Base-by-base conservation (phyloP, 2,888 invertebrate species). In the Mimachlamys varia region DNA sequence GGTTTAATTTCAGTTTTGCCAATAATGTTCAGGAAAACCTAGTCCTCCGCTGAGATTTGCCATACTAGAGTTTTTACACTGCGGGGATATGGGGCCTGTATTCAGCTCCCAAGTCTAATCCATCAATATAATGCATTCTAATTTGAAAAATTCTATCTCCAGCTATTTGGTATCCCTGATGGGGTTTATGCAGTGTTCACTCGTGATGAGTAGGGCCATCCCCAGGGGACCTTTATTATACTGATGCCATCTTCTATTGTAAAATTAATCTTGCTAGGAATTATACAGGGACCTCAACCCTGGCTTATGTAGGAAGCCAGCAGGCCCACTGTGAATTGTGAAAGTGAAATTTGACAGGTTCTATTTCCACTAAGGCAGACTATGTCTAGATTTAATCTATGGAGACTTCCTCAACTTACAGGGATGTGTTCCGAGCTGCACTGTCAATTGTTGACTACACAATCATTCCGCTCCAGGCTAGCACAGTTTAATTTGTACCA, bases 121-220 rank as follows among this genome's bases (percentile, higher is more conserved):
- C 94, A 94, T 95, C 94, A 94, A 92, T 91, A 93, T 94, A 94
- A 94, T 93, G 93, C 93, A 91, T 92, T 93, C 93, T 93, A 93
- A 93, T 94, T 94, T 91, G 92, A 92, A 91, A 90, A 92, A 93
- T 92, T 92, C 93, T 92, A 92, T 92, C 92, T 93, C 92, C 90
- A 89, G 94, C 91, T 93, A 93, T 92, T 92, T 93, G 93, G 93
- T 93, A 92, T 92, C 91, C 91, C 94, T 91, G 62, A 55, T 76
- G 93, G 93, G 94, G 76, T 76, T 76, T 76, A 76, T 76, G 33
- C 33, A 76, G 76, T 33, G 33, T 76, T 76, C 76, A 76, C 76
- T 76, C 76, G 27, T 33, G 76, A 76, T 76, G 76, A 76, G 76
- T 33, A 27, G 76, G 33, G 22, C 33, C 3, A 76, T 33, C 76